phyloP scores from a whole-genome alignment of 1,140 invertebrate genomes.

The Euura saliciscinereae region DNA sequence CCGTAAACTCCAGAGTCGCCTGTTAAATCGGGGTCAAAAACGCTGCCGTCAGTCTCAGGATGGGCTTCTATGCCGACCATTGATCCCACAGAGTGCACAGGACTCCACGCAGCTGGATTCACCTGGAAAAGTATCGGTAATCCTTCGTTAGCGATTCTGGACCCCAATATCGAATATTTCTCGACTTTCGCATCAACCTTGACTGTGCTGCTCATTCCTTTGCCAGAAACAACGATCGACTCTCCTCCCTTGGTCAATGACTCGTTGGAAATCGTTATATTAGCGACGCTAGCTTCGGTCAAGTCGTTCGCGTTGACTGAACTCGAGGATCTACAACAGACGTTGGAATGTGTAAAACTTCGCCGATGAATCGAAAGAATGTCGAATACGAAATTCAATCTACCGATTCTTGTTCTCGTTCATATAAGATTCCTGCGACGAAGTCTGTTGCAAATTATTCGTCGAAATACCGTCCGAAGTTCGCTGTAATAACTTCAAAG shows the following conservation, averaged over 20 bases:
- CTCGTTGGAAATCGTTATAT: conserved; percentile 58
- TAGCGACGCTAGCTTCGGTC: conserved; percentile 49
- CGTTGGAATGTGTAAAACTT: conserved; percentile 9
- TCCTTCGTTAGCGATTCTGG: background rate
- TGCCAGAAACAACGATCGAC: conserved; percentile 52
- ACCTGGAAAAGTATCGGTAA: conserved; percentile 34
- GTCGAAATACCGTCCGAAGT: conserved; percentile 32
- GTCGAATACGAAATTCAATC: background rate
- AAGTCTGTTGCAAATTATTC: conserved; percentile 44
- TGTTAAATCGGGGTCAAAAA: conserved; percentile 73
- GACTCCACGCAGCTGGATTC: conserved; percentile 82
- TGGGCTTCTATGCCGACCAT: conserved; percentile 79
- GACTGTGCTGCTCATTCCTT: conserved; percentile 54
- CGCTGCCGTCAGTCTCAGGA: conserved; percentile 78
- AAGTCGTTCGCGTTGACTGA: conserved; percentile 47
- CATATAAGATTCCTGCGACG: conserved; percentile 44
- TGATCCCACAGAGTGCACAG: conserved; percentile 80
- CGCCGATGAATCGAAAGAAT: background rate
- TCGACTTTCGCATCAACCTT: too few relatives aligned
- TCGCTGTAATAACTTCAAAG: conserved; percentile 54
- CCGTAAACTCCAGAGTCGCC: conserved; percentile 76
- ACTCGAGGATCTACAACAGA: conserved; percentile 37
- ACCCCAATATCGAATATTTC: background rate
- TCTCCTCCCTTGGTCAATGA: conserved; percentile 55
- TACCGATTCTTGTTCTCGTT: conserved; percentile 47